Percentiles rank a stretch among this genome's conserved stretches.
Conservation (phyloP, 2,113 vertebrate species). For the Malaclemys terrapin region DNA sequence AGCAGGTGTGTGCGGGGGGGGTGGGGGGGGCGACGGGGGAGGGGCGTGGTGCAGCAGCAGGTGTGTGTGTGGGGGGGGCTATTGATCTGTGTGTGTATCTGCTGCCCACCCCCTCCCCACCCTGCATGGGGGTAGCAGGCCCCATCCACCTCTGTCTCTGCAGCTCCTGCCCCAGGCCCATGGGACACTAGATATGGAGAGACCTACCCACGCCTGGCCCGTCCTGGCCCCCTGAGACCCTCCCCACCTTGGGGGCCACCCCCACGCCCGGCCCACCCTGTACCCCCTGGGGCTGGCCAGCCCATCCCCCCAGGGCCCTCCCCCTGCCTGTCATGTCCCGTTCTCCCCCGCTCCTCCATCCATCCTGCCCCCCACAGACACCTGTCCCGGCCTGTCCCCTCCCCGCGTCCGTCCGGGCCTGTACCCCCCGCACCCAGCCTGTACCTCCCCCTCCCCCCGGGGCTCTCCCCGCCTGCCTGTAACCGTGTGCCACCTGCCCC, state of each 20-base stretch:
- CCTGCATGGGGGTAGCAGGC: background rate
- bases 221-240: no score
- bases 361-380: background rate
- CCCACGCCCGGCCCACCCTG: no score
- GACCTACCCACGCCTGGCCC: no score
- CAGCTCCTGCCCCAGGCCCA: accelerated
- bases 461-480: no score
- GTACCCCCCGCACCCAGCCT: background rate
- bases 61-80: no score
- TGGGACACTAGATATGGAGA: background rate
- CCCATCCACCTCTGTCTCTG: accelerated
- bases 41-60: background rate
- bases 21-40: no score
- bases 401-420: no score
- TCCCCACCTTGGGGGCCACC: no score
- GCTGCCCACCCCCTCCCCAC: no score
- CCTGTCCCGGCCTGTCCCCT: background rate
- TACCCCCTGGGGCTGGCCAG: background rate
- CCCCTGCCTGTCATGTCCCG: accelerated
- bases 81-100: background rate
- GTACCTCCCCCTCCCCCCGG: no score
- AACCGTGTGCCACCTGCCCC: accelerated
- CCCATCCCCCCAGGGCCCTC: background rate
- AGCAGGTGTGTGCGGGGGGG: no score
- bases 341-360: no score